Base-by-base conservation (phyloP, 2,888 invertebrate genomes). In the Sarcophaga carnaria region DNA sequence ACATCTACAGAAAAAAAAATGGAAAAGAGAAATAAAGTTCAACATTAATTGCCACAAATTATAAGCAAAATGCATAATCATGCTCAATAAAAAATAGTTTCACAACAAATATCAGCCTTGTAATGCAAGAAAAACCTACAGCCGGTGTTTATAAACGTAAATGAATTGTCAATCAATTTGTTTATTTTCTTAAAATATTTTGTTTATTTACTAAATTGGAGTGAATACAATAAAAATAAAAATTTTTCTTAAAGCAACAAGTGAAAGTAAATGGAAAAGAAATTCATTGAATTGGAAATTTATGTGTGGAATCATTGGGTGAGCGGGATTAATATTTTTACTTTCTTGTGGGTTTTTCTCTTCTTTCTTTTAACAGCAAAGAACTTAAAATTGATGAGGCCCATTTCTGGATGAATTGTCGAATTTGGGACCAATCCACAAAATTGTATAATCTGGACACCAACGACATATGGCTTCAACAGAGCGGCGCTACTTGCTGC, bases 11-110 rank as follows among this genome's bases (percentile, higher is more conserved):
- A 62, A 27, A 54, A 20, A 20, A 69, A 47, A 22, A 49, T 12
- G 1, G 3, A 37, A n/a, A 17, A 0, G 27, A 12, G 10, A 49
- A 75, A 64, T 82, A 77, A 83, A 79, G 63, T 75, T 83, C 69
- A 77, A 66, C 64, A 47, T 49, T 71, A 83, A 77, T 77, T 83
- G 77, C 77, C 27, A 83, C 79, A 83, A 79, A 79, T 83, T 75
- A 79, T 47, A 22, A 70, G 69, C 54, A 75, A 74, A 71, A 71
- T 64, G 70, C 70, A 76, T 59, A 76, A 70, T 70, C 79, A 79
- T 83, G 67, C 64, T 59, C 12, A 69, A 54, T 14, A 79, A 47
- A 74, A 74, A 64, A 12, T 72, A 70, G n/a, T 70, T 54, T 27
- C 62, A 69, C 22, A 75, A 47, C 10, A 63, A 70, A 69, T 63